phyloP scores from a whole-genome alignment of 2,113 vertebrate genomes.

The Ursus arctos region DNA sequence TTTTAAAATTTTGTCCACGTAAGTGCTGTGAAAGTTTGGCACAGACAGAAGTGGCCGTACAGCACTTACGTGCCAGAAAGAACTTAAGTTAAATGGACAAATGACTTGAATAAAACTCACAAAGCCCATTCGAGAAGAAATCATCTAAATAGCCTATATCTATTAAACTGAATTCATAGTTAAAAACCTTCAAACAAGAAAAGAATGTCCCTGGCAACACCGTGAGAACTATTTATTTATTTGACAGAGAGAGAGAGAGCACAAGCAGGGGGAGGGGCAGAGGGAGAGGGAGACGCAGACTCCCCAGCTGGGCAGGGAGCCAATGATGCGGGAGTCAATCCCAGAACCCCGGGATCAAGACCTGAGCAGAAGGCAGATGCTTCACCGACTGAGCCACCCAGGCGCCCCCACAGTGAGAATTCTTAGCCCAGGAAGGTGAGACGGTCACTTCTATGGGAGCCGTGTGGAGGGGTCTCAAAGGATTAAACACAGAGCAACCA shows the following conservation, averaged over 20 bases:
- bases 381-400: neutral
- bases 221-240: neutral
- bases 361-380: neutral
- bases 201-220: neutral
- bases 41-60: neutral
- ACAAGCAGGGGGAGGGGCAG: neutral
- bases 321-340: neutral
- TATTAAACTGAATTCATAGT: too few species aligned
- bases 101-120: accelerated
- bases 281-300: neutral
- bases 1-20: neutral
- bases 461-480: accelerated
- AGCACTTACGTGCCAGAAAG: neutral
- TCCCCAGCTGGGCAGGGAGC: neutral
- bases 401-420: neutral
- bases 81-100: accelerated
- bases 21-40: too few species aligned
- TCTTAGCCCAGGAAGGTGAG: accelerated
- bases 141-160: accelerated
- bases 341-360: neutral
- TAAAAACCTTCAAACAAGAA: neutral
- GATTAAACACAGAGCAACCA: accelerated
- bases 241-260: neutral
- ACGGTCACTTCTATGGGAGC: accelerated
- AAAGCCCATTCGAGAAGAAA: neutral